Conservation (phyloP, 2,888 invertebrate species). For the Clitarchus hookeri region DNA sequence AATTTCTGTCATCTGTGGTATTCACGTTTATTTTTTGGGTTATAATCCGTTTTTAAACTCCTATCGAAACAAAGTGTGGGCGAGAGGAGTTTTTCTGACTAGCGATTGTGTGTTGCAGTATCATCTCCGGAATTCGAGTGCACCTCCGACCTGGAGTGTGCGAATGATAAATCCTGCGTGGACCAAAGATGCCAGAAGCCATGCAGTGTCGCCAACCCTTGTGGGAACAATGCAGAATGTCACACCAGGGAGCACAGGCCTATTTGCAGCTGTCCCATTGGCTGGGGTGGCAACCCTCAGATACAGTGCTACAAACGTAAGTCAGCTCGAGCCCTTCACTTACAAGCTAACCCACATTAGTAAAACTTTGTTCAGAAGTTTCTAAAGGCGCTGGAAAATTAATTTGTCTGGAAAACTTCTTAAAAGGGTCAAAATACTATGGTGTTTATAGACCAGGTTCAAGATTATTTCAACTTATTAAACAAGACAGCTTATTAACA, state of each 20-base stretch:
- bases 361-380: neutral
- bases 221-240: slow-evolving; percentile 81
- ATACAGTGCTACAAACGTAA: slow-evolving; percentile 84
- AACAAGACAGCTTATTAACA: too few species aligned
- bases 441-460: too few species aligned
- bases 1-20: too few species aligned
- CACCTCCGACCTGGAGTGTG: slow-evolving; percentile 73
- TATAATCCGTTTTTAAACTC: too few species aligned
- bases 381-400: too few species aligned
- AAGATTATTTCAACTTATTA: too few species aligned
- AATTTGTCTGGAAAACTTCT: too few species aligned
- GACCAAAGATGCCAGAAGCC: slow-evolving; percentile 80
- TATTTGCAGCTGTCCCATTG: slow-evolving; percentile 80
- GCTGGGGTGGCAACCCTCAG: slow-evolving; percentile 88
- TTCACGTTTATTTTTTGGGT: too few species aligned
- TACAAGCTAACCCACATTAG: neutral
- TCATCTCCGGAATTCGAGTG: slow-evolving; percentile 66
- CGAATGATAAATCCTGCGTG: slow-evolving; percentile 77
- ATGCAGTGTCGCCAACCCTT: slow-evolving; percentile 75
- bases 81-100: slow-evolving; percentile 11
- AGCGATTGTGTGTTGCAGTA: slow-evolving; percentile 48
- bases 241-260: slow-evolving; percentile 77
- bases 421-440: too few species aligned
- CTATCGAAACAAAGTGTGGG: too few species aligned
- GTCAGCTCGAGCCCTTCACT: slow-evolving; percentile 47